Conservation (phyloP, 1,140 invertebrate genomes). For the Drosophila equinoxialis region DNA sequence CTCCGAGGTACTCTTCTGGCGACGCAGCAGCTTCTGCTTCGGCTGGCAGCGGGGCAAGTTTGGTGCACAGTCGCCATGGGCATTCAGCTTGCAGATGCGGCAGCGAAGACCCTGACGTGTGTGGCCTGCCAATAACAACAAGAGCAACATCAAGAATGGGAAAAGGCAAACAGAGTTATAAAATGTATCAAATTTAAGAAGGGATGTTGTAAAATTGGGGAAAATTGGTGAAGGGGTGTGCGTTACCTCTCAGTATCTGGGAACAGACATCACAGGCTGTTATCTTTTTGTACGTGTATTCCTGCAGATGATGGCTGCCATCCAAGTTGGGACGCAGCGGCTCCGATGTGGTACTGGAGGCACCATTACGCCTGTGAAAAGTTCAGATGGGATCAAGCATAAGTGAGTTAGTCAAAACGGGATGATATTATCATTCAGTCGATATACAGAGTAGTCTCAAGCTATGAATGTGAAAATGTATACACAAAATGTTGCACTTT, state of each 20-base stretch:
- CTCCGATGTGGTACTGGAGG: conserved; percentile 82
- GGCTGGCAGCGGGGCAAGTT: conserved; percentile 91
- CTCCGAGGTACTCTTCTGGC: conserved; percentile 93
- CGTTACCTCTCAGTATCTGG: conserved; percentile 92
- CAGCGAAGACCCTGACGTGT: conserved; percentile 95
- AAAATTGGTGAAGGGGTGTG: background rate
- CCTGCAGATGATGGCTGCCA: conserved; percentile 92
- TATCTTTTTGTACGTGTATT: conserved; percentile 98
- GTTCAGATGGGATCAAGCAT: conserved; percentile 32
- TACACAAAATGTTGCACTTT: conserved; percentile 42
- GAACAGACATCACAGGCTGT: conserved; percentile 97
- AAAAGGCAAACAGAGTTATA: background rate
- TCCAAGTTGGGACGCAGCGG: conserved; percentile 85
- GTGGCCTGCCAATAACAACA: conserved; percentile 87
- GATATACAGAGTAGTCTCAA: conserved; percentile 8
- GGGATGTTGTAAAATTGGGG: background rate
- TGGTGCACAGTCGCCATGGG: conserved; percentile 94
- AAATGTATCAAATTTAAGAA: conserved; percentile 30
- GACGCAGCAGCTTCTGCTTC: conserved; percentile 90
- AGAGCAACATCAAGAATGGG: too few species aligned
- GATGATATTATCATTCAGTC: conserved; percentile 22
- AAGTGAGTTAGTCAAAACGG: conserved; percentile 24
- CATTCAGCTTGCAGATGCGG: conserved; percentile 94
- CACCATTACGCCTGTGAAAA: conserved; percentile 89
- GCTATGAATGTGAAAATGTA: conserved; percentile 21